phyloP scores from a whole-genome alignment of 2,797 vertebrate genomes.

The Euphonia xanthogaster region DNA sequence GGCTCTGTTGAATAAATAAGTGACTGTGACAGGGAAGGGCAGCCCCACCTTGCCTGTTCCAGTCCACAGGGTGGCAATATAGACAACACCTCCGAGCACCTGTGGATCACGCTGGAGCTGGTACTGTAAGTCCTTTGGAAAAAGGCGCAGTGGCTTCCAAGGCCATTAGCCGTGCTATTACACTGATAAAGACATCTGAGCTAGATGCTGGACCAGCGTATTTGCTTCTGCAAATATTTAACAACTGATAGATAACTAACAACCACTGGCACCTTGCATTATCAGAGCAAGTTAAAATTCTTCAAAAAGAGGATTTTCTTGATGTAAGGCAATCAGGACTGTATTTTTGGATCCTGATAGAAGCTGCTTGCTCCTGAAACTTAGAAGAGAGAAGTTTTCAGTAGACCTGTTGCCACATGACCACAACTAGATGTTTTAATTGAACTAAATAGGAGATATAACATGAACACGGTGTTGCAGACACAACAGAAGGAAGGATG shows the following conservation, averaged over 20 bases:
- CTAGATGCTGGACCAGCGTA: not conserved
- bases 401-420: not conserved
- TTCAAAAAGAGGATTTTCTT: not conserved
- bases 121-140: not conserved
- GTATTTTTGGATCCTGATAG: not conserved
- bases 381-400: not conserved
- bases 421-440: not conserved
- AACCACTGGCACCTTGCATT: not conserved
- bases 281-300: not conserved
- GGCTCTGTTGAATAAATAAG: not conserved
- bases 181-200: not conserved
- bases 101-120: accelerated
- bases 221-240: conserved; percentile 28
- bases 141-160: not conserved
- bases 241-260: not conserved
- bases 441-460: not conserved
- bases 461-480: not conserved
- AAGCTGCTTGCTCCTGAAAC: not conserved
- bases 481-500: not conserved
- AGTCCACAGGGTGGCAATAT: conserved; percentile 54
- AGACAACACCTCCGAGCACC: not conserved
- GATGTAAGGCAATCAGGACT: not conserved
- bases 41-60: not conserved
- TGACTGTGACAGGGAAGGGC: accelerated
- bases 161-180: not conserved